Base-by-base conservation (phyloP, 2,888 invertebrate species). In the Apomyelois bistriatella region DNA sequence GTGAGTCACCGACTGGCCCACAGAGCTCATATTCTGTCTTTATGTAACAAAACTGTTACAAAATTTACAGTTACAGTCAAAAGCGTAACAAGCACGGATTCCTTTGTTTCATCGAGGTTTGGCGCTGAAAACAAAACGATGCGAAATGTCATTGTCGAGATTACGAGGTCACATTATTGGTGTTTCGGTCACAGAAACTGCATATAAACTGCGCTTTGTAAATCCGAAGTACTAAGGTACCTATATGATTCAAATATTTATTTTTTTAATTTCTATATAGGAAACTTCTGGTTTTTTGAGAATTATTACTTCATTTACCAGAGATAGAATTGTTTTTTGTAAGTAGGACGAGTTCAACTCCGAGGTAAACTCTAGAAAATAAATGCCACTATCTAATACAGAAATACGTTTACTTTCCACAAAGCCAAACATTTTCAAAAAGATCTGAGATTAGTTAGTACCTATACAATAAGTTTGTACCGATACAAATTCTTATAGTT, bases 1-100 rank as follows among this genome's bases (percentile, higher is more conserved):
- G 55, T 82, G 79, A 84, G 60, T 83, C 82, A 84, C 64, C 41
- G 57, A 55, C 52, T 64, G 67, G 56, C 61, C 61, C 64, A 59
- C 61, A 64, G 60, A 61, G 53, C 56, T 62, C 62, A 70, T 74
- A 69, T 75, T 71, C 63, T 60, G 54, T 72, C 76, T 85, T 84
- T 82, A 85, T 80, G 78, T 82, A 82, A 85, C 76, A 60, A 69
- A 74, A 82, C 79, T 81, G 81, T 82, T 76, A 76, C 73, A 76
- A 80, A 76, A 78, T 81, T 62, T 80, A 85, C 84, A 78, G 87
- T 84, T 83, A 76, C 65, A 66, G 55, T 62, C 65, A 66, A 58
- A 64, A 74, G 65, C 69, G 73, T 75, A 74, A 76, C 74, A 74
- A 69, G 70, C 63, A 62, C 64, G 59, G 57, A 56, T 53, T 62